These are phyloP conservation scores for Nothura maculosa DNA, from an alignment of 2,797 vertebrate genomes.

Conservation along the genomic window DNA sequence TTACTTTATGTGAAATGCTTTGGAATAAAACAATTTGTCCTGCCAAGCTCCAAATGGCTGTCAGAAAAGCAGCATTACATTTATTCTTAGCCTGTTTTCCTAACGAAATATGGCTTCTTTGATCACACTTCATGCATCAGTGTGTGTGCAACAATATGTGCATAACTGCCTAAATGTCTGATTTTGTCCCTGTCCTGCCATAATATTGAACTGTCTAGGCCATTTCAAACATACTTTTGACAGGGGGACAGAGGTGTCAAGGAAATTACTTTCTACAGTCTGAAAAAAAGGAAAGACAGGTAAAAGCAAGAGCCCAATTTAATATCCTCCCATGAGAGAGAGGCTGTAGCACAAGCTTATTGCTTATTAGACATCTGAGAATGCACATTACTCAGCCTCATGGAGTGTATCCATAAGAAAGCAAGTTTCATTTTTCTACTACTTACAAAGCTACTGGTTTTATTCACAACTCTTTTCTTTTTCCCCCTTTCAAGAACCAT, in stretches of 20 bases:
- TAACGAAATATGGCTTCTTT: constrained; percentile 47
- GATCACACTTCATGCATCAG: constrained; percentile 4
- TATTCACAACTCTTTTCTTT: background rate
- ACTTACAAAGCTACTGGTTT: background rate
- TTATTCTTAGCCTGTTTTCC: constrained; percentile 55
- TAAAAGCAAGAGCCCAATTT: constrained; percentile 32
- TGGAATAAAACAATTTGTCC: constrained; percentile 47
- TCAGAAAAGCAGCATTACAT: constrained; percentile 26
- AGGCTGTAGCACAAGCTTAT: background rate
- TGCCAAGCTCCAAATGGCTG: constrained; percentile 47
- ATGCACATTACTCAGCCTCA: background rate
- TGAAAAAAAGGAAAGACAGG: constrained; percentile 27
- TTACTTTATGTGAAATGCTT: constrained; percentile 16
- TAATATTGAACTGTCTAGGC: background rate
- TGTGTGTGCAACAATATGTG: background rate
- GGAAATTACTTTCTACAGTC: constrained; percentile 17
- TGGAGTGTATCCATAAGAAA: background rate
- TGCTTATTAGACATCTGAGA: constrained; percentile 25
- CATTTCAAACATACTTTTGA: constrained; percentile 31
- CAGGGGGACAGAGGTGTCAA: constrained; percentile 6
- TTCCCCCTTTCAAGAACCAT: background rate
- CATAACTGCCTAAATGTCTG: constrained; percentile 16
- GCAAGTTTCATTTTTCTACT: background rate
- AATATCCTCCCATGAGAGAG: background rate
- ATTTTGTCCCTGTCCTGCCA: constrained; percentile 13